Percentiles rank a stretch among this genome's conserved stretches.
Evolutionary conservation across 2,113 vertebrate species (phyloP).

Genomic region (Ellobius talpinus): DNA sequence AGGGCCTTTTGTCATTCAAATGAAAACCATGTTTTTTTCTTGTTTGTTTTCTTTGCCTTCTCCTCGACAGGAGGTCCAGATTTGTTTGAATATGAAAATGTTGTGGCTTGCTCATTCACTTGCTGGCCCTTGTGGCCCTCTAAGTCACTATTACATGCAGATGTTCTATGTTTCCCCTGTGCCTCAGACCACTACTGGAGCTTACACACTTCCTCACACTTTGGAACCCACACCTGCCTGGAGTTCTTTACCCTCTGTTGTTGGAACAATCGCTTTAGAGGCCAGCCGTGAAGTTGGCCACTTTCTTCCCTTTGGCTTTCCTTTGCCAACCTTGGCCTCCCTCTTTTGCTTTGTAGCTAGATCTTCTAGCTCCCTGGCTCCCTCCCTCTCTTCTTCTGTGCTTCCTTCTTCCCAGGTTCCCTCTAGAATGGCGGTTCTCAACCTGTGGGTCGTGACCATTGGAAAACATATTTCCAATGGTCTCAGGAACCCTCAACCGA

Average conservation of each 20-base stretch:
- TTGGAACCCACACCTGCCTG: not conserved
- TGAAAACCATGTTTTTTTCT: not conserved
- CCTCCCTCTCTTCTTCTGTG: not conserved
- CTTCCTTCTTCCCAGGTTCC: not conserved
- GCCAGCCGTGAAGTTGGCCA: not conserved
- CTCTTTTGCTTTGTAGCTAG: not conserved
- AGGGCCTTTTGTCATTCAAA: slow-evolving; percentile 37
- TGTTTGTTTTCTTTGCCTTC: slow-evolving; percentile 45
- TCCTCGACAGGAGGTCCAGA: not conserved
- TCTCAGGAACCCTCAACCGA: not conserved
- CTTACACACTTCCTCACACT: not conserved
- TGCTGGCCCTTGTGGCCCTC: not conserved
- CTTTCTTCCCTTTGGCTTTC: not conserved
- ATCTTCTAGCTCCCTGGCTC: not conserved
- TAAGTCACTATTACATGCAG: not conserved
- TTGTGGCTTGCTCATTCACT: not conserved
- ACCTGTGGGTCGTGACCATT: not conserved
- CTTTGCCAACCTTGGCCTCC: not conserved
- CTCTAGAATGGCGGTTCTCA: not conserved
- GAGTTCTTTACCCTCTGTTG: not conserved
- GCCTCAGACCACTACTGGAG: not conserved
- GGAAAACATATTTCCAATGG: not conserved
- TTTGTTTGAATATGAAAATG: slow-evolving; percentile 14
- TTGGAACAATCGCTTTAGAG: not conserved
- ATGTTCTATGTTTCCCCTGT: not conserved